Conservation (phyloP, 1,140 invertebrate genomes). For the Neomicropteryx cornuta region DNA sequence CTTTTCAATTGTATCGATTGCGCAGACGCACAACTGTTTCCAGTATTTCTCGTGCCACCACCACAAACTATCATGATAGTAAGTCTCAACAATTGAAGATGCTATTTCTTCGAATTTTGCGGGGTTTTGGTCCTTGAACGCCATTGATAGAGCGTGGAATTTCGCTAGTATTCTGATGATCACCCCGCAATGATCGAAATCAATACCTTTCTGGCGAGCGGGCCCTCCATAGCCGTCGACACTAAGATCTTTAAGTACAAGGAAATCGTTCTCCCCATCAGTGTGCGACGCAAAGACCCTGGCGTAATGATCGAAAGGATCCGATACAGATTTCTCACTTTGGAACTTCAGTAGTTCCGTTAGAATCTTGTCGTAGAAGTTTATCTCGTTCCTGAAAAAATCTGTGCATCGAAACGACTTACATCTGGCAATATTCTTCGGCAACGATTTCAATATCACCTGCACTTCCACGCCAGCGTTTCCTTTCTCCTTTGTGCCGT, state of each 20-base stretch:
- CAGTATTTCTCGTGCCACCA: constrained; percentile 53
- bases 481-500: constrained; percentile 23
- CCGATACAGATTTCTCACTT: constrained; percentile 25
- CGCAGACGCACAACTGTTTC: constrained; percentile 37
- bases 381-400: constrained; percentile 50
- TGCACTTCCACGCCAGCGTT: constrained; percentile 20
- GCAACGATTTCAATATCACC: constrained; percentile 46
- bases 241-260: constrained; percentile 52
- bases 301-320: constrained; percentile 41
- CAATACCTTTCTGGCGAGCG: constrained; percentile 39
- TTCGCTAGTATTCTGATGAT: constrained; percentile 49
- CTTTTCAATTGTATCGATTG: constrained; percentile 49
- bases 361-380: constrained; percentile 44
- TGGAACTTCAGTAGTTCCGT: constrained; percentile 35
- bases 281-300: constrained; percentile 39
- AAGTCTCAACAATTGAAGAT: constrained; percentile 37
- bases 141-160: constrained; percentile 58
- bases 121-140: constrained; percentile 50
- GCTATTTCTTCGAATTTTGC: constrained; percentile 40
- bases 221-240: constrained; percentile 37
- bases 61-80: constrained; percentile 43
- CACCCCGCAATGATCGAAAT: constrained; percentile 34
- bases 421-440: constrained; percentile 40
- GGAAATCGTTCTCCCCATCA: constrained; percentile 53
- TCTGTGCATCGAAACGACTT: constrained; percentile 45